A percentile compares a stretch with the other conserved stretches of the same genome.
phyloP scores from a whole-genome alignment of 2,888 invertebrate species.

The Drosophila nr. medialis region DNA sequence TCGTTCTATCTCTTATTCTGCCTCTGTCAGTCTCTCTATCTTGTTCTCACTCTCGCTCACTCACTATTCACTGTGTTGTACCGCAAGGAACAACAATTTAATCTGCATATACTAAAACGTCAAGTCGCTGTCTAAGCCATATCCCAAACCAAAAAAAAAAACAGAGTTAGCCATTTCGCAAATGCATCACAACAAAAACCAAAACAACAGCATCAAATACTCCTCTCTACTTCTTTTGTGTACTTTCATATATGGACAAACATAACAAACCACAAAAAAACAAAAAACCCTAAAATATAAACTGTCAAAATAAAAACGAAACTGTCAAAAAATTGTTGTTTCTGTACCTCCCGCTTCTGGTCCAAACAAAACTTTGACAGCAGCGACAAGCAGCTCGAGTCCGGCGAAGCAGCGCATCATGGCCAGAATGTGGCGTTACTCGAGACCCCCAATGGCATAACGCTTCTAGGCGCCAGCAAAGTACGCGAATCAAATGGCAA shows the following conservation, averaged over 20 bases:
- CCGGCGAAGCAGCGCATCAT: constrained; percentile 64
- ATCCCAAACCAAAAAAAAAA: constrained; percentile 20
- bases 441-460: constrained; percentile 83
- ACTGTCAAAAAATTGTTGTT: constrained; percentile 47
- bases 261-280: constrained; percentile 14
- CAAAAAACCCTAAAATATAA: constrained; percentile 19
- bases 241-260: constrained; percentile 75
- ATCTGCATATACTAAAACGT: constrained; percentile 69
- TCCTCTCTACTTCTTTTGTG: constrained; percentile 49
- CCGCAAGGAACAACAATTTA: constrained; percentile 51
- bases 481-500: constrained; percentile 47
- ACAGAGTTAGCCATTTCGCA: constrained; percentile 69
- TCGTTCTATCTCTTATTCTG: constrained; percentile 25
- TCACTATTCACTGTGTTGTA: constrained; percentile 51
- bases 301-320: constrained; percentile 55
- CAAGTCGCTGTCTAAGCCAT: constrained; percentile 59
- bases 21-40: constrained; percentile 32
- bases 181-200: constrained; percentile 66
- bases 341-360: constrained; percentile 9
- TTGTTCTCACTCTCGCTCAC: constrained; percentile 29
- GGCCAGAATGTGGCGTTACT: constrained; percentile 83
- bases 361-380: constrained; percentile 24
- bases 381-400: constrained; percentile 68
- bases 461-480: constrained; percentile 75
- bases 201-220: constrained; percentile 13